phyloP scores from a whole-genome alignment of 2,888 invertebrate genomes.

The Fragum sueziense region DNA sequence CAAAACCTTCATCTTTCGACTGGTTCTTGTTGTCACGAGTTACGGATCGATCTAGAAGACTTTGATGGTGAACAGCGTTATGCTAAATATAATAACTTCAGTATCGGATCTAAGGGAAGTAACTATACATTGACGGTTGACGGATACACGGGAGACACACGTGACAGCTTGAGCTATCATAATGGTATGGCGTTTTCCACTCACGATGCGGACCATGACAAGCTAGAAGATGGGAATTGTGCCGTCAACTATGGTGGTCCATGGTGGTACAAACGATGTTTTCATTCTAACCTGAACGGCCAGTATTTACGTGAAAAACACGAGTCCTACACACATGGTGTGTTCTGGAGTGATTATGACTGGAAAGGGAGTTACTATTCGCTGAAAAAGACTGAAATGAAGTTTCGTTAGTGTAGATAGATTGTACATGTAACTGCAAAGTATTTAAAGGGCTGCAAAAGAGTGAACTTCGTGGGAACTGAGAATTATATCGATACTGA shows the following conservation, averaged over 20 bases:
- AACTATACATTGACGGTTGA: conserved; percentile 12
- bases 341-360: not conserved
- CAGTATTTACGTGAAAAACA: not conserved
- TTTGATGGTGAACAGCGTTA: conserved; percentile 23
- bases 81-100: conserved; percentile 36
- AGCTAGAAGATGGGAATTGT: conserved; percentile 31
- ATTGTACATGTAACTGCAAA: too few relatives aligned
- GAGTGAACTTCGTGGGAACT: too few relatives aligned
- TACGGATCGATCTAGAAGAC: conserved; percentile 42
- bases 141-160: conserved; percentile 25
- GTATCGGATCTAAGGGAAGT: conserved; percentile 4
- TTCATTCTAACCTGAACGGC: not conserved
- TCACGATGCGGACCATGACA: conserved; percentile 21
- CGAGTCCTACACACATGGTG: not conserved
- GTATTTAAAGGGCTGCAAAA: too few relatives aligned
- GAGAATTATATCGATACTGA: too few relatives aligned
- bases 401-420: too few relatives aligned
- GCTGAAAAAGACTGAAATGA: too few relatives aligned
- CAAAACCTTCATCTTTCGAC: conserved; percentile 30
- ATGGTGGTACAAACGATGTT: conserved; percentile 67
- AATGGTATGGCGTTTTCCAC: conserved; percentile 23
- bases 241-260: conserved; percentile 62
- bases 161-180: conserved; percentile 6
- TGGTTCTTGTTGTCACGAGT: conserved; percentile 9
- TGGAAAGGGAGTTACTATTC: too few relatives aligned